Base-by-base conservation (phyloP, 2,113 vertebrate species). In the Oriolus oriolus region DNA sequence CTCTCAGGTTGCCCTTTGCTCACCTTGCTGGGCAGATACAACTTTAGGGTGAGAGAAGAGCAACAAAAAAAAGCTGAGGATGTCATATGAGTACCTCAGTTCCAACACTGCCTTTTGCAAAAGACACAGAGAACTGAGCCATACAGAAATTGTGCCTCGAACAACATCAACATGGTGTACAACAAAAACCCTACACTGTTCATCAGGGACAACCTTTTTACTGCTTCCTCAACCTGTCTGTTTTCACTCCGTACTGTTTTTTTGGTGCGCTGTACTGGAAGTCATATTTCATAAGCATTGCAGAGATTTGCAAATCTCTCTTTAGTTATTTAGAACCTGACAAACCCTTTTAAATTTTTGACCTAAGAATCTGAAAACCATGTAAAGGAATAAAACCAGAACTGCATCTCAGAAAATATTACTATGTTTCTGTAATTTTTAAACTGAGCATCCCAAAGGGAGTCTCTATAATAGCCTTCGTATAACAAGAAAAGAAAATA, bases 401-500 rank as follows among this genome's bases (percentile, higher is more conserved):
- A 94, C 59, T 69, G 37, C 16, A 74, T 91, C 66, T 93, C 91
- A 84, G 20, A 61, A 71, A 92, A 90, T 92, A 94, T 92, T 94
- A 73, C 57, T 95, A 85, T 76, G 65, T 87, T 97, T 78, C 42
- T 61, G n/a, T 95, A 65, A 52, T 93, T 93, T 93, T 97, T 88
- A 89, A 96, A 89, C 59, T 61, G 31, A 92, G 60, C 11, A 85
- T 91, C 91, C 71, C 84, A 31, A 91, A 75, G 80, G 92, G 76
- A 91, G 7, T 69, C 20, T 79, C 76, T 84, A 7, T 91, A 96
- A 94, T 64, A 93, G 57, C 45, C 68, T 74, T 95, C 37, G 49
- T 89, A 84, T 84, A 93, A 96, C 84, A 95, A 91, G 80, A 90
- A 94, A 95, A 71, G 16, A 94, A 97, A 90, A 81, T 15, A 96